Base-by-base conservation (phyloP, 1,140 invertebrate genomes). In the Eriosoma lanigerum region DNA sequence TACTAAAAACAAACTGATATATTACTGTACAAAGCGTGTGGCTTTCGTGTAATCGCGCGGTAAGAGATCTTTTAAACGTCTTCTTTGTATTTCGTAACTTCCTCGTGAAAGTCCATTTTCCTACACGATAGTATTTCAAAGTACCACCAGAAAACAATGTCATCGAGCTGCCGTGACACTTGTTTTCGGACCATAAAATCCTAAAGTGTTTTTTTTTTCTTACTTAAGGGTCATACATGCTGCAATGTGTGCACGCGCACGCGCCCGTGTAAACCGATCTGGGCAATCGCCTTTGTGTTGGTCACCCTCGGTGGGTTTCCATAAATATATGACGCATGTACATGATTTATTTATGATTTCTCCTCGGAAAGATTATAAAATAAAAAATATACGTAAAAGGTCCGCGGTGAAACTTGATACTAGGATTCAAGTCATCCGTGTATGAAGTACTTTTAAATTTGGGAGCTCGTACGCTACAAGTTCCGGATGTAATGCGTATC, bases 301-400 rank as follows among this genome's bases (percentile, higher is more conserved):
- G 75, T 48, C 75, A 78, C 75, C 54, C 70, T 56, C 29, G 38
- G 56, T 8, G 75, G 15, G 56, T 24, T 44, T 58, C 58, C 73
- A 58, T 24, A 60, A n/a, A n/a, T 56, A 48, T 19, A 78, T 48
- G 56, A 78, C 75, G 75, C 75, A 26, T 29, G 56, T 62, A n/a
- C 75, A 78, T 78, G 75, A 78, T 78, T 78, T 78, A 78, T 78
- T 78, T 78, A 78, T 46, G 75, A 78, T 78, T 78, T 38, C 52
- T 75, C 58, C 54, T 60, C 56, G 75, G 10, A 8, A 60, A 60
- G 54, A 78, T 62, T 58, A 78, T 62, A 58, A 62, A 78, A 78
- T 62, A 78, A 75, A 56, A 75, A 75, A 56, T 17, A 58, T 38
- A 75, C 17, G n/a, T 24, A 75, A 56, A 73, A 73, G 15, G 46